Percentiles rank a stretch among this genome's conserved stretches.
These are phyloP conservation scores for Saccostrea glomerata DNA, from an alignment of 1,140 invertebrate genomes.

Conservation along the genomic window DNA sequence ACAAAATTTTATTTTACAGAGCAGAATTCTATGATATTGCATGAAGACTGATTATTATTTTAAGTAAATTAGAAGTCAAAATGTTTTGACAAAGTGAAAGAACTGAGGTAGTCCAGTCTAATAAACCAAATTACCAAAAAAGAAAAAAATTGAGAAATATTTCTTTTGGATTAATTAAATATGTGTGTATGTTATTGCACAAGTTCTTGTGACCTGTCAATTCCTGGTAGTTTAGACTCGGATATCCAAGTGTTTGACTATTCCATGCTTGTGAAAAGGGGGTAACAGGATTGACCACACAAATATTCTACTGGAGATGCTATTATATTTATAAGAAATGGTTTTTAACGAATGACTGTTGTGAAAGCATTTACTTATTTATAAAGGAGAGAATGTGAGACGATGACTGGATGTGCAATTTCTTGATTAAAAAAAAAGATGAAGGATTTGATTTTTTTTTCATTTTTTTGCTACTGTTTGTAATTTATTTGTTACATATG, in stretches of 20 bases:
- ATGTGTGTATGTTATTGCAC: not conserved
- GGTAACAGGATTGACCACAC: not conserved
- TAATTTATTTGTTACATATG: slow-evolving; percentile 25
- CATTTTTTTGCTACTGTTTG: not conserved
- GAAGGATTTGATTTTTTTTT: not conserved
- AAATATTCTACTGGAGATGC: not conserved
- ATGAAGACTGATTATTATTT: no score
- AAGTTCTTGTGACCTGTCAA: not conserved
- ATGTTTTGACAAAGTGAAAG: no score
- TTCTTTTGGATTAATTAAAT: not conserved
- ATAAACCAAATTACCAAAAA: no score
- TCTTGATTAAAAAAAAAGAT: not conserved
- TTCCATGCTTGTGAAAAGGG: not conserved
- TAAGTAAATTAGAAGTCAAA: no score
- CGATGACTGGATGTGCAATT: not conserved
- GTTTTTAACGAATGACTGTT: not conserved
- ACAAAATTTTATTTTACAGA: no score
- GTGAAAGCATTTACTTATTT: slow-evolving; percentile 8
- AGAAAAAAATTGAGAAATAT: not conserved
- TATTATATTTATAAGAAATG: slow-evolving; percentile 25
- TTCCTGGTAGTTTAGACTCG: not conserved
- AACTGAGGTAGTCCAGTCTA: no score
- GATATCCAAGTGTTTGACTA: not conserved
- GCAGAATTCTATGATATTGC: no score
- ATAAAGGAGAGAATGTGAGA: not conserved